Percentiles rank a stretch among this genome's conserved stretches.
phyloP scores from a whole-genome alignment of 2,797 vertebrate genomes.

The Nannoperca australis region DNA sequence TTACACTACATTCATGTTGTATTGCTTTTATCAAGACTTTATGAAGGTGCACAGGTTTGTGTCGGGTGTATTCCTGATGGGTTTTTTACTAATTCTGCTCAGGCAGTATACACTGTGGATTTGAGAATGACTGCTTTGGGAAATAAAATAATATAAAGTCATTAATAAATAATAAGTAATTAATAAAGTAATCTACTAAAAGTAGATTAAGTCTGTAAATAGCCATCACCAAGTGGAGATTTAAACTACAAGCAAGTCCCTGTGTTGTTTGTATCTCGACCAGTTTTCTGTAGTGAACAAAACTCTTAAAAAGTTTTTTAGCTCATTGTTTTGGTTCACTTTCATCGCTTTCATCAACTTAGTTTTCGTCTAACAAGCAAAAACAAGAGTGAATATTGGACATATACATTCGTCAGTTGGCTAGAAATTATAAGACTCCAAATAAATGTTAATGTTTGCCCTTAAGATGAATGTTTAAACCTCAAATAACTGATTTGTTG shows the following conservation, averaged over 20 bases:
- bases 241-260: background rate
- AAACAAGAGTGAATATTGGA: too few species aligned
- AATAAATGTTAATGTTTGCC: background rate
- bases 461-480: background rate
- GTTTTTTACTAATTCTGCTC: background rate
- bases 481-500: background rate
- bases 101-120: background rate
- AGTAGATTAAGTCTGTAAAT: background rate
- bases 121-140: background rate
- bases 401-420: too few species aligned
- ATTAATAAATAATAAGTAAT: too few species aligned
- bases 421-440: background rate
- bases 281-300: background rate
- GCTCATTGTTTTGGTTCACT: background rate
- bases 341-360: background rate
- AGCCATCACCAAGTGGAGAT: background rate
- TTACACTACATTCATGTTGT: constrained; percentile 56
- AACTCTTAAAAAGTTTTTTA: background rate
- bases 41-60: constrained; percentile 34
- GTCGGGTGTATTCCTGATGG: constrained; percentile 11
- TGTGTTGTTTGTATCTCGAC: background rate
- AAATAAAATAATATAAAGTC: background rate
- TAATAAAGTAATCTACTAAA: too few species aligned
- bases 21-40: constrained; percentile 51
- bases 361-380: too few species aligned